Evolutionary conservation across 2,797 vertebrate species (phyloP).

Genomic region (Brachyrhaphis roseni): DNA sequence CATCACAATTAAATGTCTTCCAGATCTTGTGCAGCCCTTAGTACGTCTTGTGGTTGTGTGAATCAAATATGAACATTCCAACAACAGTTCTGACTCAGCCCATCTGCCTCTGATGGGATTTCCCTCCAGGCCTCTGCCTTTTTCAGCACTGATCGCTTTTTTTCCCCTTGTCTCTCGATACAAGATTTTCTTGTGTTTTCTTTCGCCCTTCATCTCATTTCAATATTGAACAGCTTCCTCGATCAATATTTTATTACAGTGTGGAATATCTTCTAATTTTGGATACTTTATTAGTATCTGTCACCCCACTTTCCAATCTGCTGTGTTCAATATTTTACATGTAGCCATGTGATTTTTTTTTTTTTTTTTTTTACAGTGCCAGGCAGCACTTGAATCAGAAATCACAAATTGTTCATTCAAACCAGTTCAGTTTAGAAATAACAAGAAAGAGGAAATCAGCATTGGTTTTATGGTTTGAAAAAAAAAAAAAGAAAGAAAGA

Average conservation of each 20-base stretch:
- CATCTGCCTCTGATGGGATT: conserved; percentile 57
- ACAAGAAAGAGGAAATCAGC: not conserved
- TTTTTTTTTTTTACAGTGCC: conserved; percentile 20
- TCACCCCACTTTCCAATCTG: conserved; percentile 78
- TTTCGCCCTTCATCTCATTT: conserved; percentile 29
- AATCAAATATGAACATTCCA: conserved; percentile 11
- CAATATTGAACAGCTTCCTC: conserved; percentile 67
- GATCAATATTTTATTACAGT: conserved; percentile 76
- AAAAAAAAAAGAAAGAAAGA: too few species aligned
- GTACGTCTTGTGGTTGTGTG: conserved; percentile 21
- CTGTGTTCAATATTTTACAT: conserved; percentile 75
- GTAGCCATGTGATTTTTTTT: conserved; percentile 12
- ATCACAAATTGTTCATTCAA: conserved; percentile 8
- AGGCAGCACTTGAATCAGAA: conserved; percentile 8
- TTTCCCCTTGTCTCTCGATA: conserved; percentile 22
- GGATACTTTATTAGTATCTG: conserved; percentile 60
- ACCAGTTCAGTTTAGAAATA: conserved; percentile 5
- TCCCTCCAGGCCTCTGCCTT: conserved; percentile 52
- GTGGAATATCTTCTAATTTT: conserved; percentile 69
- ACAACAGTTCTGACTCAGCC: conserved; percentile 38
- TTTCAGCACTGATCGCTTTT: conserved; percentile 54
- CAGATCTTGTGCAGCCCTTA: not conserved
- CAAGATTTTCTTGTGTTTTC: not conserved
- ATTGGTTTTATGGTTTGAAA: not conserved
- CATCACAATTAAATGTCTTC: not conserved